Base-by-base conservation (phyloP, 2,113 vertebrate genomes). In the Procavia capensis region DNA sequence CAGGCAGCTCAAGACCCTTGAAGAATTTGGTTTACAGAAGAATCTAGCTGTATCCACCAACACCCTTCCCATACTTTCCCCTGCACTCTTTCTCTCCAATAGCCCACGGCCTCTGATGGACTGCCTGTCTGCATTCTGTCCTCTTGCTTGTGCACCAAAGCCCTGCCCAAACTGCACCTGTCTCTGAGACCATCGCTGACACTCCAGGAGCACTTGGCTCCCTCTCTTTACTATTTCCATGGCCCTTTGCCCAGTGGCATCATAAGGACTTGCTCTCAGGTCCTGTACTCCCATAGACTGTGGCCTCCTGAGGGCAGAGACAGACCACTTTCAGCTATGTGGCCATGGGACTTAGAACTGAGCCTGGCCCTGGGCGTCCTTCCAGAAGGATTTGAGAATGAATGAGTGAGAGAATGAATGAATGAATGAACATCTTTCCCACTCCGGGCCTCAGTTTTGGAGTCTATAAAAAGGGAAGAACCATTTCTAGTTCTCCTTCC, bases 401-500 rank as follows among this genome's bases (percentile, higher is more conserved):
- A 59, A 43, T 63, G 47, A 93, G 29, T 29, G 41, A 16, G 20
- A 57, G 61, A 31, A 34, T 24, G 36, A 64, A 14, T 36, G 47
- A 72, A 50, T 57, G 92, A 85, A 41, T 6, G 34, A 78, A 34
- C 20, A 47, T 41, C 41, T 41, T 79, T 64, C 59, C 27, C 41
- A 66, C 91, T 39, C 68, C 9, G 41, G 70, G 50, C 87, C 90
- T 92, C 59, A 61, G 85, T 87, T 70, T 88, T 50, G 74, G 76
- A 88, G 75, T 70, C 80, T 87, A 59, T 16, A 82, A 93, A 79
- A 94, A 63, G 74, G 91, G 76, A 57, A 80, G 54, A 83, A 63
- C 41, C 54, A 25, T 34, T 41, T 64, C 20, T 80, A 34, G 36
- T 8, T 34, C 70, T 72, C 68, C 14, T 36, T 27, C 34, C 64